Conservation (phyloP, 2,888 invertebrate species). For the Cephus sareptanus region DNA sequence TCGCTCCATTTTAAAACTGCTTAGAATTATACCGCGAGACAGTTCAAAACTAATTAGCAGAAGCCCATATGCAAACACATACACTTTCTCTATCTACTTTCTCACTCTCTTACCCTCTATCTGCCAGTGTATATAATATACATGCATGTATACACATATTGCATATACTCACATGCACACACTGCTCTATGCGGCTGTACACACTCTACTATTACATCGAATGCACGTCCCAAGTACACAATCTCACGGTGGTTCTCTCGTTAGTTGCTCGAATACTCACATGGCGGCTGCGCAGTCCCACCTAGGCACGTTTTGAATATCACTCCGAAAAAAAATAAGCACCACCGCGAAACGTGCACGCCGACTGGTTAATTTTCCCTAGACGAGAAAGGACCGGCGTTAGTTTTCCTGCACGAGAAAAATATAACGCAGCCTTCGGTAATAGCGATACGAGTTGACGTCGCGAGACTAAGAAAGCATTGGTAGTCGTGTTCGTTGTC, state of each 20-base stretch:
- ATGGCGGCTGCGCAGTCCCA: conserved; percentile 65
- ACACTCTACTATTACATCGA: background rate
- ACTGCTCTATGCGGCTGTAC: background rate
- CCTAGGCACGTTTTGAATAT: conserved; percentile 57
- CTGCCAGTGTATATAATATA: background rate
- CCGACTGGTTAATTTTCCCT: background rate
- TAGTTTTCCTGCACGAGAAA: conserved; percentile 6
- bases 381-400: background rate
- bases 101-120: background rate
- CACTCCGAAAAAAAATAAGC: conserved; percentile 24
- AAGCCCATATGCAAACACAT: background rate
- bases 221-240: conserved; percentile 1
- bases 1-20: background rate
- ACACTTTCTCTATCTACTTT: background rate
- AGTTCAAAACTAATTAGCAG: background rate
- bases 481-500: conserved; percentile 51
- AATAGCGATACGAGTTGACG: conserved; percentile 32
- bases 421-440: conserved; percentile 3
- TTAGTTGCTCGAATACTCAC: conserved; percentile 47
- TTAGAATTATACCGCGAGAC: background rate
- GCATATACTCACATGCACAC: background rate
- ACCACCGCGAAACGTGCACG: background rate
- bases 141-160: background rate
- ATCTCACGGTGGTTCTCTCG: conserved; percentile 11
- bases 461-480: conserved; percentile 48